Base-by-base conservation (phyloP, 2,888 invertebrate genomes). In the Calameuta pallipes region DNA sequence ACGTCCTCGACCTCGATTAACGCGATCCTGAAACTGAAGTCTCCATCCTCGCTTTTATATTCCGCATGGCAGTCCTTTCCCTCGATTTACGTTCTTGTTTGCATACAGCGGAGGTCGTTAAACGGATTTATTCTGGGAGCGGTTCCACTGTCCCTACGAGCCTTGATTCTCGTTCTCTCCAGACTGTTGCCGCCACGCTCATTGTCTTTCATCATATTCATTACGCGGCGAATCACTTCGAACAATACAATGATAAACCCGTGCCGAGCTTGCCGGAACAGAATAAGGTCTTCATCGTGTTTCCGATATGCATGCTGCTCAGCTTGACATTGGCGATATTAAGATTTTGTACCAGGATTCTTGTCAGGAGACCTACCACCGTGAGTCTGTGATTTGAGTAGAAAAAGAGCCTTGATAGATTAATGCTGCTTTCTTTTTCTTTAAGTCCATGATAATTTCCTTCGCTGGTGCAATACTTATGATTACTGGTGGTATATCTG, bases 201-300 rank as follows among this genome's bases (percentile, higher is more conserved):
- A 86, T 88, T 80, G 31, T 83, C 3, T 90, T 90, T 81, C 90
- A 90, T 78, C 80, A 87, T 34, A n/a, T 85, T 35, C 88, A 90
- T 83, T 89, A 89, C 76, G 73, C 74, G 11, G 78, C 86, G 30
- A 86, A 86, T 74, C 80, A 80, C 11, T 71, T 30, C 4, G 76
- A 78, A 31, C 82, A 76, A 11, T 78, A 83, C 15, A 12, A 79
- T 9, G 80, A 90, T 74, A 75, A 83, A 0, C 76, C 78, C 1
- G 35, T 86, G 33, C 86, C 89, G 73, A n/a, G 78, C 1, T 77
- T 91, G 35, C 89, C 89, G 1, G 89, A 89, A 82, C 88, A 90
- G 74, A 88, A 90, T 82, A 83, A 84, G 1, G 80, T 89, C 77
- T 89, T 89, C 78, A 81, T 83, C 70, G 75, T 87, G 13, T 89